Evolutionary conservation across 2,888 invertebrate genomes (phyloP), one percentile per base, ranked within the genome.

Genomic region (Myopa tessellatipennis): DNA sequence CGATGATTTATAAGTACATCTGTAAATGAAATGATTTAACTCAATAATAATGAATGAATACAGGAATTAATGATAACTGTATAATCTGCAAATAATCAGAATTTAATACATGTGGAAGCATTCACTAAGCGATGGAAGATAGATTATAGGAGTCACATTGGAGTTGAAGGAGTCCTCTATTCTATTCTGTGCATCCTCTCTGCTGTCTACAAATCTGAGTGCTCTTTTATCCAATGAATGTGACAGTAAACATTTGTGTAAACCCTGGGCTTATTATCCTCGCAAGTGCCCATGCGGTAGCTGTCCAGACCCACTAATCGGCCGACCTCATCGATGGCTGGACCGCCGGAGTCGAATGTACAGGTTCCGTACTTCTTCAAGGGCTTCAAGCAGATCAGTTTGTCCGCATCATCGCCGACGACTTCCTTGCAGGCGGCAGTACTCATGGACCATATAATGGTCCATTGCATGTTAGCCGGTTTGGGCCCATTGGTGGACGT

Each of bases 281-380:
- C 88, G 38, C 87, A 87, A n/a, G 81, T 82, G 8, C 76, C 76
- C 4, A 79, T 10, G 10, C 86, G 84, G 76, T 87, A 87, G 38
- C 85, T 85, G 38, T 86, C 85, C 75, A 87, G 77, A 38, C 87
- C 87, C 38, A 87, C 85, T 26, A 87, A 18, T 78, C 7, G 7
- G 45, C 86, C 81, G 0, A 80, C 81, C 14, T 85, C 81, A 18
- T 81, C 84, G 4, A 86, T 77, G 4, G 87, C 86, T 36, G 86
- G 86, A 60, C 86, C 86, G 36, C 87, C 87, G 12, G 85, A 87
- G 77, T 87, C 87, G 18, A 86, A 87, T 61, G 83, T 82, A 77
- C 87, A 87, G 65, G 85, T 85, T 6, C 87, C 87, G 77, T 87
- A 83, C 72, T 79, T 80, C 4, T 26, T 14, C 1, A 71, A 58